Evolutionary conservation across 2,888 invertebrate genomes (phyloP).

Genomic region (Drosophila mettleri): DNA sequence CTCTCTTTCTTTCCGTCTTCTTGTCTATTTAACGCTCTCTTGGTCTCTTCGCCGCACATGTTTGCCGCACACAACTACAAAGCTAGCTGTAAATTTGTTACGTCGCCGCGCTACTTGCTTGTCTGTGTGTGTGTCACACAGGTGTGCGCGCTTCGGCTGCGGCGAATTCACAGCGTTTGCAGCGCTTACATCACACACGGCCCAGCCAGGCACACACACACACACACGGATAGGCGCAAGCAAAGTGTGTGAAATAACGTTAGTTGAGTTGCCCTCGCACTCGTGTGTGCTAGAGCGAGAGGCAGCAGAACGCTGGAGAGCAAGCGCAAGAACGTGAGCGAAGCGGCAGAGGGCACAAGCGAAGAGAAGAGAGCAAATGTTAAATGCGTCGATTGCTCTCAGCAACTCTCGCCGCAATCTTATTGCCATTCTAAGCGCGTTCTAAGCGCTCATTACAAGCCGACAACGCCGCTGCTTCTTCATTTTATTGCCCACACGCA

Average conservation of each 20-base stretch:
- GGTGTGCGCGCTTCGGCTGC: constrained; percentile 57
- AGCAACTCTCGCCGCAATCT: constrained; percentile 56
- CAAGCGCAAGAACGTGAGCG: not conserved
- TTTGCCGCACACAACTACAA: constrained; percentile 72
- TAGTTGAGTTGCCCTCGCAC: constrained; percentile 72
- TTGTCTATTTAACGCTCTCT: constrained; percentile 12
- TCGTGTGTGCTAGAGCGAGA: constrained; percentile 33
- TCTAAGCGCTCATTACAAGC: constrained; percentile 72
- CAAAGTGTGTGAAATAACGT: constrained; percentile 76
- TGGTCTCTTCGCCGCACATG: constrained; percentile 26
- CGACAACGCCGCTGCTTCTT: constrained; percentile 48
- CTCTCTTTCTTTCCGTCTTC: constrained; percentile 9
- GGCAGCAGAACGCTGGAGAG: not conserved
- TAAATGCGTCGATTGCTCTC: constrained; percentile 8
- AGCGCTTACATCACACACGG: constrained; percentile 73
- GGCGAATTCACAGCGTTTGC: constrained; percentile 65
- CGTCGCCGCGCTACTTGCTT: constrained; percentile 54
- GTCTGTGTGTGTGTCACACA: constrained; percentile 49
- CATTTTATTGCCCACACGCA: constrained; percentile 46
- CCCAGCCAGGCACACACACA: constrained; percentile 19
- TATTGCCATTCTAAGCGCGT: constrained; percentile 81
- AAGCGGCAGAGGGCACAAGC: not conserved
- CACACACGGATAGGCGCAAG: not conserved
- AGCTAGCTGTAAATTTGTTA: constrained; percentile 85
- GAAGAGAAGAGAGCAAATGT: constrained; percentile 8